Evolutionary conservation across 1,140 invertebrate genomes (phyloP).

Genomic region (Microplitis mediator): DNA sequence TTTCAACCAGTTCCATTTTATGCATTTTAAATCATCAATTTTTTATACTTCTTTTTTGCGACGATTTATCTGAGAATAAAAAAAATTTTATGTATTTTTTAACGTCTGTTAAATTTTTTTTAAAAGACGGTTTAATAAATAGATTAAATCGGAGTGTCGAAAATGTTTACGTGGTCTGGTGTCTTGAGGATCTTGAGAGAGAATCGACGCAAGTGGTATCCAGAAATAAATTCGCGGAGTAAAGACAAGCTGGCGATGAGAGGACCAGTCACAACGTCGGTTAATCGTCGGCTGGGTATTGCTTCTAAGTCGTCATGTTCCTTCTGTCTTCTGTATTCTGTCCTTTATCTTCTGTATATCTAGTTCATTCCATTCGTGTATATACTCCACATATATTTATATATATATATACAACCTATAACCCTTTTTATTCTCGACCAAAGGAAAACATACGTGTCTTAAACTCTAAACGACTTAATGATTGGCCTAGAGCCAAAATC

Average conservation of each 20-base stretch:
- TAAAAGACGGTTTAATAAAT: not conserved
- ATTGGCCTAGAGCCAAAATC: not conserved
- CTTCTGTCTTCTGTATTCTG: too few species aligned
- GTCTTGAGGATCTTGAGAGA: not conserved
- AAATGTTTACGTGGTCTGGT: too few species aligned
- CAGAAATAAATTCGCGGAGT: conserved; percentile 16
- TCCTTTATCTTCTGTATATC: too few species aligned
- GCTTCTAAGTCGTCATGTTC: too few species aligned
- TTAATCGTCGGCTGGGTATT: not conserved
- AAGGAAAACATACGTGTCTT: not conserved
- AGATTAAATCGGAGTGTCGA: not conserved
- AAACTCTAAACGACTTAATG: not conserved
- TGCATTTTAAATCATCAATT: not conserved
- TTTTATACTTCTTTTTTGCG: not conserved
- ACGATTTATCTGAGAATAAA: not conserved
- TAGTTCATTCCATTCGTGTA: not conserved
- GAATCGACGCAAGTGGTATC: not conserved
- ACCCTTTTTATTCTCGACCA: not conserved
- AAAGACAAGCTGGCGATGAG: not conserved
- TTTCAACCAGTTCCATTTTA: conserved; percentile 36
- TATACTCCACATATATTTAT: too few species aligned
- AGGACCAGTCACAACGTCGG: not conserved
- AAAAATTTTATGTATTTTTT: not conserved
- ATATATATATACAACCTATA: not conserved
- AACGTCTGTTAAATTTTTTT: too few species aligned